Percentiles rank a stretch among this genome's conserved stretches.
phyloP scores from a whole-genome alignment of 2,797 vertebrate genomes.

The Protosalanx chinensis region DNA sequence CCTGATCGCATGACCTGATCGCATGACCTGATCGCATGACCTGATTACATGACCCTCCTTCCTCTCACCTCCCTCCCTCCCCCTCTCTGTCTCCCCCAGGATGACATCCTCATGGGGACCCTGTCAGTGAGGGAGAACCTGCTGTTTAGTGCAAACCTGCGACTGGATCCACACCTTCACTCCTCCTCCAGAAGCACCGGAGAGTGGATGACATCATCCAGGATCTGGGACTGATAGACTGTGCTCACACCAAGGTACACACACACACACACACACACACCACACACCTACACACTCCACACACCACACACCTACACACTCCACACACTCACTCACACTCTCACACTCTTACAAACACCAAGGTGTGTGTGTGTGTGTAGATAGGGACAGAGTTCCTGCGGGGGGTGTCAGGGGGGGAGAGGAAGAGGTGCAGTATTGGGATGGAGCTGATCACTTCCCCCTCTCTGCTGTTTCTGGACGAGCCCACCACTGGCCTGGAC shows the following conservation, averaged over 20 bases:
- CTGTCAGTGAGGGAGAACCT: conserved; percentile 75
- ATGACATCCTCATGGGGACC: conserved; percentile 77
- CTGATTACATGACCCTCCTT: background rate
- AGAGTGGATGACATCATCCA: conserved; percentile 64
- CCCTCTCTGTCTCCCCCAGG: conserved; percentile 46
- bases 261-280: conserved; percentile 10
- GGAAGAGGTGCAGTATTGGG: conserved; percentile 76
- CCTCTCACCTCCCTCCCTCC: background rate
- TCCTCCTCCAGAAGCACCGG: conserved; percentile 59
- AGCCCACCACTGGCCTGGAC: conserved; percentile 77
- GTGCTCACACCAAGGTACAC: conserved; percentile 71
- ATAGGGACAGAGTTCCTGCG: conserved; percentile 78
- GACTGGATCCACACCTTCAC: conserved; percentile 56
- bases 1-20: no score
- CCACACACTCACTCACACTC: background rate
- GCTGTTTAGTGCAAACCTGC: conserved; percentile 75
- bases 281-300: background rate
- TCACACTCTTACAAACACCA: no score
- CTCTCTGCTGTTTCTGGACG: conserved; percentile 75
- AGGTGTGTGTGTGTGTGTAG: conserved; percentile 45
- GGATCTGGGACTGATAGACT: conserved; percentile 72
- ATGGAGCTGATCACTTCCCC: conserved; percentile 77
- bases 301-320: background rate
- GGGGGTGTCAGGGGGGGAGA: conserved; percentile 76
- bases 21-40: no score